Percentiles rank a stretch among this genome's conserved stretches.
Evolutionary conservation across 2,113 vertebrate genomes (phyloP).

Genomic region (Gambusia holbrooki): DNA sequence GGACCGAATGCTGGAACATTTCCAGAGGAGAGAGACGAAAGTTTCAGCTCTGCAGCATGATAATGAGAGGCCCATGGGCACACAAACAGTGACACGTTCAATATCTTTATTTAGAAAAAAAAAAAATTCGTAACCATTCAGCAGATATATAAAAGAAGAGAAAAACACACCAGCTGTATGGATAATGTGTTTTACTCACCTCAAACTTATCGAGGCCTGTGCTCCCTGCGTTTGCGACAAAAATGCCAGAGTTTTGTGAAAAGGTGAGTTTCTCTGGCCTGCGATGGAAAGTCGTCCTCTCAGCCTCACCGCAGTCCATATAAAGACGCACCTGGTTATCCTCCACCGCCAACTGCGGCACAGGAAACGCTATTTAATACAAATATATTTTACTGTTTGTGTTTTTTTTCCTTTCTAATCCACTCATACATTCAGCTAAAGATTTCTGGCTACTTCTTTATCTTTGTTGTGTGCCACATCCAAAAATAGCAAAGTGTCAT

Average conservation of each 20-base stretch:
- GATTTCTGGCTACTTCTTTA: background rate
- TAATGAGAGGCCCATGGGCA: background rate
- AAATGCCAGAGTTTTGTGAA: slow-evolving; percentile 90
- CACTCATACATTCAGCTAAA: background rate
- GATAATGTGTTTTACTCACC: slow-evolving; percentile 78
- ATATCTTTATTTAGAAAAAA: background rate
- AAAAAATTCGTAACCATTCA: background rate
- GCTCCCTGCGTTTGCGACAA: slow-evolving; percentile 91
- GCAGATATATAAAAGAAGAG: background rate
- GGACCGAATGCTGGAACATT: background rate
- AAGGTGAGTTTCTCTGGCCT: slow-evolving; percentile 79
- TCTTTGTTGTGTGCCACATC: background rate
- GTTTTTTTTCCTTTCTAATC: background rate
- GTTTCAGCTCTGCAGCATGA: background rate
- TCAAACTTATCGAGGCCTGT: slow-evolving; percentile 88
- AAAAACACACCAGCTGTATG: background rate
- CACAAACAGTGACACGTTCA: background rate
- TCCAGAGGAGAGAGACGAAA: background rate
- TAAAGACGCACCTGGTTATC: slow-evolving; percentile 83
- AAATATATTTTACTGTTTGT: background rate
- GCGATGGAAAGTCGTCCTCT: slow-evolving; percentile 81
- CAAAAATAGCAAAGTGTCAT: background rate
- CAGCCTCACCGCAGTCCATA: slow-evolving; percentile 90
- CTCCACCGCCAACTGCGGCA: slow-evolving; percentile 81
- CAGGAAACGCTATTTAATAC: background rate